Base-by-base conservation (phyloP, 1,140 invertebrate genomes). In the Calliphora vicina region DNA sequence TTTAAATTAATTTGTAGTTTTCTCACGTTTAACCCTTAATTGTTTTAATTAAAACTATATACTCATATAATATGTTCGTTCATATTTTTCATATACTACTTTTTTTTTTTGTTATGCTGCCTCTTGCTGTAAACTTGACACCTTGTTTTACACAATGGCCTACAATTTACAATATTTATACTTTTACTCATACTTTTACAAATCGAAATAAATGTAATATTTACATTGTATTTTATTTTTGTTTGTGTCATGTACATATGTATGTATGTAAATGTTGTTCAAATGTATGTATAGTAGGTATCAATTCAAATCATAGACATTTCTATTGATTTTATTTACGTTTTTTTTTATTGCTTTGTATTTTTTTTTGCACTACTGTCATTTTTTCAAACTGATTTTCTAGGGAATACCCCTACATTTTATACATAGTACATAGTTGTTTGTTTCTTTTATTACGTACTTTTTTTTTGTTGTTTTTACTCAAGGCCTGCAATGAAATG, bases 21-120 rank as follows among this genome's bases (percentile, higher is more conserved):
- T 67, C 61, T 67, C n/a, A 67, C 61, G 61, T 67, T 67, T 67
- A 67, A 67, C 61, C 61, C 61, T 67, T 67, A 67, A 67, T 67
- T 67, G 61, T 67, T 67, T 50, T 67, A 67, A 67, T 67, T 67
- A 67, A 67, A 17, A 57, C 50, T 67, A 67, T 23, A 67, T 67
- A 23, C 61, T 67, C 61, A 23, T 67, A 67, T 67, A 23, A 67
- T n/a, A 57, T 57, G 15, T 15, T 17, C 1, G n/a, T 17, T 15
- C 3, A 2, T 57, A 17, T 17, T 57, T 57, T n/a, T 57, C n/a
- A 2, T 57, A n/a, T 57, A n/a, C 0, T 57, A n/a, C n/a, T 57
- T 15, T 17, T n/a, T 17, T 57, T 57, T 17, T 57, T 57, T 57
- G 0, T 57, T n/a, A 17, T 61, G 13, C 61, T 67, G 20, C 25